Evolutionary conservation across 2,888 invertebrate species (phyloP), one percentile per base, ranked within the genome.

Genomic region (Cynaeus angustus): DNA sequence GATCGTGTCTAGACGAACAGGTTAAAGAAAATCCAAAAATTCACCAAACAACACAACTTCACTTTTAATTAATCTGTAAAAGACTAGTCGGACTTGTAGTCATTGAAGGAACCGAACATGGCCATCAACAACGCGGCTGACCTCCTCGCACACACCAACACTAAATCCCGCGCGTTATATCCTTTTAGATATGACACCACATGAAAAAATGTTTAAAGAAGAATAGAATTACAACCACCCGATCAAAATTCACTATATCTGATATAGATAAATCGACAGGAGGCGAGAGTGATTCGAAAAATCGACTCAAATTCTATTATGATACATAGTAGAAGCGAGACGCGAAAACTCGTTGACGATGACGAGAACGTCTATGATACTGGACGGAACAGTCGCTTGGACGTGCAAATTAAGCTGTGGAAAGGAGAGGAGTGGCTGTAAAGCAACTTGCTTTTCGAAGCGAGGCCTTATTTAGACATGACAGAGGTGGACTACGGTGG

Each of bases 101-200:
- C 81, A 81, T 81, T 80, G 82, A 80, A 74, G 76, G 76, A 71
- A 70, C 82, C 80, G 77, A 82, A 82, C 77, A 82, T 80, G 82
- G 82, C 74, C 72, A 82, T 79, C 73, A 48, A 58, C 56, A 38
- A 30, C 55, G 1, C 53, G 30, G 50, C 64, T 74, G 74, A 75
- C 73, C 78, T 78, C 78, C 76, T 79, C 75, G 68, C 66, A 66
- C 7, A 65, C 80, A 79, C 80, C 81, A 77, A 80, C 80, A 77
- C 79, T 38, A 66, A 75, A 72, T 75, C 75, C 77, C 77, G 73
- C 79, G 78, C 79, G 73, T 68, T 64, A 45, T 72, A 71, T 72
- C 80, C 79, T 76, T 80, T 78, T 80, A 41, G 48, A 56, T n/a
- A 55, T 13, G 55, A 8, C 28, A 12, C 28, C n/a, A 6, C 9